Evolutionary conservation across 2,113 vertebrate genomes (phyloP).

Genomic region (Oophaga pumilio): DNA sequence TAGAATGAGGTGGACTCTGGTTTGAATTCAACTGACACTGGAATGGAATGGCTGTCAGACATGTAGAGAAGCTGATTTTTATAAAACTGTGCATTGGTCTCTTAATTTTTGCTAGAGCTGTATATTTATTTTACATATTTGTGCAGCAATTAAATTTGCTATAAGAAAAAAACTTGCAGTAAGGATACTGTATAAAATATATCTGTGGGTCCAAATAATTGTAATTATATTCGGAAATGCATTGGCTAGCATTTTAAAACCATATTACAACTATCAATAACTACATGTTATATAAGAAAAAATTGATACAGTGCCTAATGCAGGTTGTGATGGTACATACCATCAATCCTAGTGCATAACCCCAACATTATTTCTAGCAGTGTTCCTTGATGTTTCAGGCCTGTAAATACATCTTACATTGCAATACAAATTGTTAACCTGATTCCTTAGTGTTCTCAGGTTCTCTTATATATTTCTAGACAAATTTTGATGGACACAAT

Average conservation of each 20-base stretch:
- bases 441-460: conserved; percentile 73
- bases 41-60: too few relatives aligned
- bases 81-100: too few relatives aligned
- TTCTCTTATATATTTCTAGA: conserved; percentile 67
- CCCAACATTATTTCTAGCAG: neutral
- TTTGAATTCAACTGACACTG: too few relatives aligned
- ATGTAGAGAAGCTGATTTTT: too few relatives aligned
- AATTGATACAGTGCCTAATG: too few relatives aligned
- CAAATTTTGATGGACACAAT: conserved; percentile 63
- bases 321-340: too few relatives aligned
- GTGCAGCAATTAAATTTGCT: too few relatives aligned
- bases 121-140: too few relatives aligned
- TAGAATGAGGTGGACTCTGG: too few relatives aligned
- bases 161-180: too few relatives aligned
- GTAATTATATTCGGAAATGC: neutral
- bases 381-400: neutral
- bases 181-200: conserved; percentile 14
- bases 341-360: too few relatives aligned
- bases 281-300: neutral
- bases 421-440: conserved; percentile 70
- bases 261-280: neutral
- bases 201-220: conserved; percentile 59
- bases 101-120: too few relatives aligned
- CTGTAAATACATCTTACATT: conserved; percentile 65
- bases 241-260: neutral